Conservation (phyloP, 1,140 invertebrate genomes). For the Cydia strobilella region DNA sequence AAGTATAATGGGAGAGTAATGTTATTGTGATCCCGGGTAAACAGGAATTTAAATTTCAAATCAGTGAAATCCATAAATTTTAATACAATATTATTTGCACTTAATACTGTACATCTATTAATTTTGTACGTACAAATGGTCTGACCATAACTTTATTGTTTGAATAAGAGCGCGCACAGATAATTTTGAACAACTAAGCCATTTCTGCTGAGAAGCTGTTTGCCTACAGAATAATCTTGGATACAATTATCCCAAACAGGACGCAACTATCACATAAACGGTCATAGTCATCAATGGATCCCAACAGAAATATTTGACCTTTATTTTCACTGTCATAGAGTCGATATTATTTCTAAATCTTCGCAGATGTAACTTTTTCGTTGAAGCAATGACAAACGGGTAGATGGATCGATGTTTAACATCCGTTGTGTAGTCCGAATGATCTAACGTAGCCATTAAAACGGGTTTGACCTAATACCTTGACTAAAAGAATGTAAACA, state of each 20-base stretch:
- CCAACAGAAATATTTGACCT: neutral
- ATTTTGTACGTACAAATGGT: too few species aligned
- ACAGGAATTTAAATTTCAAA: neutral
- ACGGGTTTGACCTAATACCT: neutral
- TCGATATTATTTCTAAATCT: neutral
- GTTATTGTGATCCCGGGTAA: neutral
- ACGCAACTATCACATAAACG: slow-evolving; percentile 7
- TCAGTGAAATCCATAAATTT: too few species aligned
- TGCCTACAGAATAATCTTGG: slow-evolving; percentile 11
- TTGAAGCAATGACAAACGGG: neutral
- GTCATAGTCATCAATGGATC: neutral
- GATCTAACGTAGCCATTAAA: neutral
- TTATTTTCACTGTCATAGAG: neutral
- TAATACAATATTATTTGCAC: too few species aligned
- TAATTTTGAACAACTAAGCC: too few species aligned
- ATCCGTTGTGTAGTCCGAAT: neutral
- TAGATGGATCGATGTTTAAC: slow-evolving; percentile 7
- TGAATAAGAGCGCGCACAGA: too few species aligned
- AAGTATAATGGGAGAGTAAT: too few species aligned
- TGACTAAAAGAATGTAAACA: neutral
- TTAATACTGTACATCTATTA: too few species aligned
- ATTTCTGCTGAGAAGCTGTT: neutral
- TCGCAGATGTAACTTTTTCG: neutral
- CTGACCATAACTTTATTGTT: too few species aligned
- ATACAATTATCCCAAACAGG: slow-evolving; percentile 6